Conservation (phyloP, 2,797 vertebrate genomes). For the Rhynchonycteris naso region DNA sequence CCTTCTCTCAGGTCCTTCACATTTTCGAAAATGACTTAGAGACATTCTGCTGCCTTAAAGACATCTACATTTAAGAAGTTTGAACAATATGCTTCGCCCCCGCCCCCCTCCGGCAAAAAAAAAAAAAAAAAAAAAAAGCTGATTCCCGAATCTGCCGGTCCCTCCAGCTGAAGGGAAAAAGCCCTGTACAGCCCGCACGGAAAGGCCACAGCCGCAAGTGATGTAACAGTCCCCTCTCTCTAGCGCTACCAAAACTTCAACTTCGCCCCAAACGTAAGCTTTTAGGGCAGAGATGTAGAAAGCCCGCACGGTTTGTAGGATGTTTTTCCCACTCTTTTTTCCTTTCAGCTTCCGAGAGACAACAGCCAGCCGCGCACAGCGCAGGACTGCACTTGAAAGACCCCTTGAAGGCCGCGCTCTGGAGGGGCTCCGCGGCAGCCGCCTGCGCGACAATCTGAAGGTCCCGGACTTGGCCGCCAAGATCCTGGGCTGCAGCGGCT, state of each 20-base stretch:
- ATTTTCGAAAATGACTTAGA: slow-evolving; percentile 16
- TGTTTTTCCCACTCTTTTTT: neutral
- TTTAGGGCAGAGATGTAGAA: slow-evolving; percentile 50
- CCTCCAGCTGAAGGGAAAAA: neutral
- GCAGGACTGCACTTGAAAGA: neutral
- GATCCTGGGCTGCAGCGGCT: neutral
- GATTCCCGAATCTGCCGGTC: neutral
- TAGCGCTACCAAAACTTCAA: slow-evolving; percentile 50
- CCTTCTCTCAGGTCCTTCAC: neutral
- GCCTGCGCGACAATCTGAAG: neutral
- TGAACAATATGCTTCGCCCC: neutral
- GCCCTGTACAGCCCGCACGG: neutral
- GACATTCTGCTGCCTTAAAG: neutral
- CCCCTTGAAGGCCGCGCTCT: neutral
- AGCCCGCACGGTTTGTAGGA: neutral
- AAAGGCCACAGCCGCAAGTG: neutral
- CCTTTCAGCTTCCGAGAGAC: neutral
- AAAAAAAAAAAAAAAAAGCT: neutral
- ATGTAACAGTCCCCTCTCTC: neutral
- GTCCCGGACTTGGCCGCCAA: slow-evolving; percentile 17
- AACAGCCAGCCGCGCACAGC: neutral
- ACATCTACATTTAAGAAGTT: neutral
- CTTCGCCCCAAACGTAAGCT: slow-evolving; percentile 16
- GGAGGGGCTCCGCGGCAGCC: neutral
- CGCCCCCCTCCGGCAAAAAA: neutral